Evolutionary conservation across 2,888 invertebrate genomes (phyloP).

Genomic region (Andrena flavipes): DNA sequence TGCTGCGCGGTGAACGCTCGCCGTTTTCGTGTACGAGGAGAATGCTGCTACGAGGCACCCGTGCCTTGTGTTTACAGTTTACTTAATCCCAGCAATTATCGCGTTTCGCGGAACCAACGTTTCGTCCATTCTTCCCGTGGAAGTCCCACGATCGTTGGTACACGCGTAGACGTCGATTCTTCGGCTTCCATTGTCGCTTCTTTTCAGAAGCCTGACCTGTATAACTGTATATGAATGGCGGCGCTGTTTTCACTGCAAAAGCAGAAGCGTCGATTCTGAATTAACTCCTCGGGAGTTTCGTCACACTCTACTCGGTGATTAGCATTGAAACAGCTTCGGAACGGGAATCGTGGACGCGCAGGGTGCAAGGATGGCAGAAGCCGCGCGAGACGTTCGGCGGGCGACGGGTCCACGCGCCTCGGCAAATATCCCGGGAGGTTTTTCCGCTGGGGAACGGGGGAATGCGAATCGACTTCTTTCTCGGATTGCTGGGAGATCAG

Average conservation of each 20-base stretch:
- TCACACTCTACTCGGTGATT: conserved; percentile 25
- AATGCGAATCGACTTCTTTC: conserved; percentile 66
- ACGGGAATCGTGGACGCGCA: background rate
- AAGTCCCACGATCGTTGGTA: conserved; percentile 46
- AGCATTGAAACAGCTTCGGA: no score
- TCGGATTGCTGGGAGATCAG: conserved; percentile 58
- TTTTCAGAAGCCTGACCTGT: background rate
- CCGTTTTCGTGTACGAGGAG: conserved; percentile 38
- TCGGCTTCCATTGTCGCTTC: background rate
- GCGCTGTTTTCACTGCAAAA: conserved; percentile 8
- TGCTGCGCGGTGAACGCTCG: conserved; percentile 22
- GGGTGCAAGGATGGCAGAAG: background rate
- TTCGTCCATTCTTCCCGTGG: conserved; percentile 30
- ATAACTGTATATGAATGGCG: background rate
- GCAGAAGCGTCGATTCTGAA: no score
- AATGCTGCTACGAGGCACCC: conserved; percentile 2
- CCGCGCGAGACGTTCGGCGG: conserved; percentile 19
- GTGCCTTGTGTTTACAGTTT: conserved; percentile 48
- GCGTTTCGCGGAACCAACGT: conserved; percentile 41
- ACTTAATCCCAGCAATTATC: conserved; percentile 53
- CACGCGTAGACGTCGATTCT: conserved; percentile 6
- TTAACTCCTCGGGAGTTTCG: conserved; percentile 24
- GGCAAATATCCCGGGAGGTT: conserved; percentile 43
- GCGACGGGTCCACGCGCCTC: conserved; percentile 14
- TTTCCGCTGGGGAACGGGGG: conserved; percentile 46